Conservation (phyloP, 2,888 invertebrate species). For the Folsomia candida region DNA sequence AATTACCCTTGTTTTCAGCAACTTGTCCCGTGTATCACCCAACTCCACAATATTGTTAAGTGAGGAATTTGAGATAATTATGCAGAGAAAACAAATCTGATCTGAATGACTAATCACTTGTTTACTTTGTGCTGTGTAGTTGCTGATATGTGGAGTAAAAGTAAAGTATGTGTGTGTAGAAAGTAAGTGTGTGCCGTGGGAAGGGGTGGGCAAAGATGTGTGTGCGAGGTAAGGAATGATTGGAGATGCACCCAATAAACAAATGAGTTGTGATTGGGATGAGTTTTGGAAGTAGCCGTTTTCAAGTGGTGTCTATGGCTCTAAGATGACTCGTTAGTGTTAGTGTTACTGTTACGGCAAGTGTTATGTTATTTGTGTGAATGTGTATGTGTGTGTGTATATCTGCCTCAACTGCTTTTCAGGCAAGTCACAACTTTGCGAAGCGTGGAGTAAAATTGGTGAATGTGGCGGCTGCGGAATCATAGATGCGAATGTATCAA, state of each 20-base stretch:
- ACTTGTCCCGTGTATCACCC: too few relatives aligned
- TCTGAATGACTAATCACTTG: constrained; percentile 15
- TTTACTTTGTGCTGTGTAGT: not conserved
- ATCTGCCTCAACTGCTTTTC: not conserved
- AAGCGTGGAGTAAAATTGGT: constrained; percentile 5
- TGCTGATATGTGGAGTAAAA: not conserved
- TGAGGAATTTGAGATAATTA: constrained; percentile 2
- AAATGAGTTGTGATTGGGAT: constrained; percentile 2
- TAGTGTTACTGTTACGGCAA: constrained; percentile 17
- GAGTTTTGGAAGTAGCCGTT: not conserved
- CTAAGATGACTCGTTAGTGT: constrained; percentile 14
- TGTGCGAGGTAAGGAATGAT: not conserved
- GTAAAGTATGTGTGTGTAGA: not conserved
- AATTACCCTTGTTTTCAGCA: not conserved
- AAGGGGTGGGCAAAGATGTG: not conserved
- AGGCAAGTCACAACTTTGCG: not conserved
- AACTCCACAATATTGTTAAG: too few relatives aligned
- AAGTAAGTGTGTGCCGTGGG: not conserved
- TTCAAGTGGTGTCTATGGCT: constrained; percentile 12
- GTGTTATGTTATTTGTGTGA: constrained; percentile 8
- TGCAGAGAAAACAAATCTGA: constrained; percentile 13
- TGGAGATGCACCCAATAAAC: not conserved
- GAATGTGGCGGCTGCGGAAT: not conserved
- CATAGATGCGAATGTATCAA: not conserved
- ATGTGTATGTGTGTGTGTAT: not conserved